A percentile compares a stretch with the other conserved stretches of the same genome.
Evolutionary conservation across 2,888 invertebrate genomes (phyloP).

Genomic region (Argyra leucocephala): DNA sequence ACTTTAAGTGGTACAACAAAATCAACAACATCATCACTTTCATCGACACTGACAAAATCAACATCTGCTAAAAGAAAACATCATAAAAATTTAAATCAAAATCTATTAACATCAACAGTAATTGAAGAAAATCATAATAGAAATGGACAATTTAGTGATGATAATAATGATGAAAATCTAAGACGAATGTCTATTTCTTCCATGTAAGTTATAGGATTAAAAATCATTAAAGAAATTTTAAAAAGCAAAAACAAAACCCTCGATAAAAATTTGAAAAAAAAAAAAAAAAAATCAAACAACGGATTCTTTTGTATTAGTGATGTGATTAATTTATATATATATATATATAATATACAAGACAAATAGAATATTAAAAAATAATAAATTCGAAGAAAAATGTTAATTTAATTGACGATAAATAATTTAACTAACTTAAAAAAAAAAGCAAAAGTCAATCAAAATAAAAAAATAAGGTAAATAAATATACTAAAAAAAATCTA

Average conservation of each 20-base stretch:
- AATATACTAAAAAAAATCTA: not conserved
- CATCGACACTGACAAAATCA: constrained; percentile 10
- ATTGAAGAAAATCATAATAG: constrained; percentile 12
- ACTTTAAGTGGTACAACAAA: constrained; percentile 19
- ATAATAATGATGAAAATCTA: constrained; percentile 28
- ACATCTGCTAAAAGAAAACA: constrained; percentile 27
- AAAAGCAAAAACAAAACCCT: not conserved
- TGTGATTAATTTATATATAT: no score
- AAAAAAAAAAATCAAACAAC: not conserved
- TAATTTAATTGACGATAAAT: constrained; percentile 10
- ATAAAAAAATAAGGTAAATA: not conserved
- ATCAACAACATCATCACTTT: constrained; percentile 19
- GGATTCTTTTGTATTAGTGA: no score
- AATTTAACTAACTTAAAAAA: constrained; percentile 24
- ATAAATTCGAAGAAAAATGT: no score
- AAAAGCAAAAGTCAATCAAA: not conserved
- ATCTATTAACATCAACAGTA: constrained; percentile 1
- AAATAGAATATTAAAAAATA: no score
- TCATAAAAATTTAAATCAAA: not conserved
- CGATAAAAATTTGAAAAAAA: not conserved
- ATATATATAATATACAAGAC: no score
- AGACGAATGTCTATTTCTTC: constrained; percentile 28
- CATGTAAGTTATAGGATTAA: constrained; percentile 27
- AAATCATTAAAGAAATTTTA: constrained; percentile 21
- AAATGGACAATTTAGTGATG: constrained; percentile 28